Evolutionary conservation across 2,113 vertebrate genomes (phyloP).

Genomic region (Pan paniscus): DNA sequence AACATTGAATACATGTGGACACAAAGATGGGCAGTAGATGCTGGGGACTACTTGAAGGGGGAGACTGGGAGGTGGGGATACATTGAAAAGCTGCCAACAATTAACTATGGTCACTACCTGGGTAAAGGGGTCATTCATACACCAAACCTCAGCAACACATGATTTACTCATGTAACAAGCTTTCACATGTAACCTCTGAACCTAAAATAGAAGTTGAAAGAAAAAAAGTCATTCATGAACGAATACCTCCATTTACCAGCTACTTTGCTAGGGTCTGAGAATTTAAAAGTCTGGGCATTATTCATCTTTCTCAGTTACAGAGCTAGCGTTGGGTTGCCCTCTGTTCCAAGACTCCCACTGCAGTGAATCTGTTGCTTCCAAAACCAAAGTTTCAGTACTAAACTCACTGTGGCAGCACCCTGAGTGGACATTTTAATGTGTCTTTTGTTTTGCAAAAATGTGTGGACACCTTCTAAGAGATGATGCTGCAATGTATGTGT

Average conservation of each 20-base stretch:
- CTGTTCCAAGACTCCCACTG: neutral
- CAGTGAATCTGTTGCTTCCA: neutral
- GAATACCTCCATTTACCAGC: neutral
- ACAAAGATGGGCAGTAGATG: no score
- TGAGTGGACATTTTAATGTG: neutral
- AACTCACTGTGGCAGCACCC: neutral
- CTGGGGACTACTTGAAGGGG: no score
- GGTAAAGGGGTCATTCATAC: no score
- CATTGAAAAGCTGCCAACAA: no score
- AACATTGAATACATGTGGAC: no score
- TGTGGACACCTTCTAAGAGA: neutral
- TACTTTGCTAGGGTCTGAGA: neutral
- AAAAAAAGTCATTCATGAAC: neutral
- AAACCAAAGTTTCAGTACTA: neutral
- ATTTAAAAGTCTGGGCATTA: neutral
- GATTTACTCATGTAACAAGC: no score
- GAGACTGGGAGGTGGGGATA: no score
- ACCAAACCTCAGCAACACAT: no score
- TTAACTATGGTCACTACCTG: no score
- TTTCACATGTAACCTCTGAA: no score
- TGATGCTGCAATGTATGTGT: neutral
- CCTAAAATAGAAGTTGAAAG: no score
- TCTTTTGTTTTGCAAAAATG: neutral
- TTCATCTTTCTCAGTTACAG: neutral
- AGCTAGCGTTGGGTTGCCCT: rapidly evolving